Evolutionary conservation across 2,797 vertebrate genomes (phyloP), one percentile per base, ranked within the genome.

Genomic region (Propithecus deckenii): DNA sequence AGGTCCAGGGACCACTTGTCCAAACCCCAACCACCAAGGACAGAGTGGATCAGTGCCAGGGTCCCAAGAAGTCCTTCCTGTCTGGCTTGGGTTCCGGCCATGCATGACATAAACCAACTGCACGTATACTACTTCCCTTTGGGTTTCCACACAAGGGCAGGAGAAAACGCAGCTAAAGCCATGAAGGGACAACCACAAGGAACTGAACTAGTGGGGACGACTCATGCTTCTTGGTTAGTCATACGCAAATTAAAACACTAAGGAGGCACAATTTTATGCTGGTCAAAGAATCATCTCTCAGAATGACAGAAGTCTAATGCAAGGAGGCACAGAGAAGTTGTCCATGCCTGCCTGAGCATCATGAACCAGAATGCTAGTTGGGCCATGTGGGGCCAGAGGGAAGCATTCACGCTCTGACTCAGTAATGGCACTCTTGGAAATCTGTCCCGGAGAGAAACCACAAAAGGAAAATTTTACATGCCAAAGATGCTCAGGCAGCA

Each of bases 401-500:
- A 91, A 50, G 57, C 43, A 13, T 65, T 65, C 41, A 38, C 46
- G 67, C 30, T 30, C 94, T 12, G 17, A 75, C 86, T 84, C 86
- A 18, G 79, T 1, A 0, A 18, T 32, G 4, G 5, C 32, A 50
- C 43, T 89, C 87, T 23, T 35, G 65, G 86, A 71, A 91, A 69
- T 20, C 0, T 76, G 65, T 85, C 48, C 59, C 18, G 0, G 93
- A 61, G 85, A 38, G 57, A 80, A 55, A 88, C 23, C 63, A 41
- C 50, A 59, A 4, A 57, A 85, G 86, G 93, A 69, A 89, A 43
- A 18, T 17, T 22, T 55, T 28, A 14, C 46, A 11, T 11, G 84
- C 84, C 65, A 17, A 63, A 76, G 92, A 75, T 43, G 48, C 87
- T 72, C 84, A 55, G 65, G 86, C 55, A 32, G 74, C 86, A 78